Evolutionary conservation across 1,140 invertebrate species (phyloP), one percentile per base, ranked within the genome.

Genomic region (Theocolax elegans): DNA sequence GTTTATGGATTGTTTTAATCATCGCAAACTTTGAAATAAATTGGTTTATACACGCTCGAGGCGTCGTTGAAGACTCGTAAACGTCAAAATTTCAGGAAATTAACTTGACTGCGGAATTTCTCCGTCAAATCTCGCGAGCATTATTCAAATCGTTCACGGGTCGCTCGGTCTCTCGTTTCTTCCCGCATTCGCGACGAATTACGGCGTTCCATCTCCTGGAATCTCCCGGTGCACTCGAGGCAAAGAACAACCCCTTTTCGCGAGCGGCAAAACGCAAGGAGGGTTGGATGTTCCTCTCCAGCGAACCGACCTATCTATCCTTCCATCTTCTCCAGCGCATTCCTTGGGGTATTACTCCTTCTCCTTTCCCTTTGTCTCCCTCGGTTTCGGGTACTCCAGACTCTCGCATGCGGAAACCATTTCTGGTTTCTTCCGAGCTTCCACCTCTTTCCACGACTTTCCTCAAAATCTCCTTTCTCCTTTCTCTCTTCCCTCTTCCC

Each of bases 331-430:
- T 76, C 72, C 15, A 4, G 15, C 70, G 79, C 83, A 83, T 84
- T 85, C 84, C 82, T 85, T 78, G 76, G 82, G 83, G 83, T 82
- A 85, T 85, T 85, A 81, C 80, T 53, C 40, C 21, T 60, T 54
- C 67, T 69, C 71, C 7, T 49, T 48, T 21, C 42, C 72, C 66
- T 75, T 72, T 75, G 73, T 74, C 67, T 75, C 72, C 74, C 67
- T 73, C 65, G 63, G 65, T 65, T 69, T 70, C 54, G 70, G 51
- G 27, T 17, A 54, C 17, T 19, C n/a, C n/a, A n/a, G n/a, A n/a
- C n/a, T n/a, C n/a, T n/a, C n/a, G n/a, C n/a, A n/a, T 23, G n/a
- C 4, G 21, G 8, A 31, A n/a, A n/a, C n/a, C n/a, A n/a, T n/a
- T n/a, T n/a, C n/a, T n/a, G n/a, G n/a, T n/a, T n/a, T n/a, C n/a